Conservation (phyloP, 2,888 invertebrate genomes). For the Junonia oenone region DNA sequence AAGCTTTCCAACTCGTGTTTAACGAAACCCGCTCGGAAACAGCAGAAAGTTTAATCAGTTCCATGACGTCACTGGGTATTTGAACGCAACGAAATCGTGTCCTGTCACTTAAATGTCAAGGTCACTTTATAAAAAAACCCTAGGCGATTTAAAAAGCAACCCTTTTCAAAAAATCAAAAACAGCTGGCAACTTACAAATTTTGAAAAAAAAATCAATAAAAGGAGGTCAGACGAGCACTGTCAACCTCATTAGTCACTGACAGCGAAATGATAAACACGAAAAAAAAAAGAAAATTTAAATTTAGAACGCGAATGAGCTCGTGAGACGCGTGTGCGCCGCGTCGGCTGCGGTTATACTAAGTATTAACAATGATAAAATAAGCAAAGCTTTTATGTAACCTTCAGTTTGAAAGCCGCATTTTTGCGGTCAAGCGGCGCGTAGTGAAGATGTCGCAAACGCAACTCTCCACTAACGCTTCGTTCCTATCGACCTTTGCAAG, state of each 20-base stretch:
- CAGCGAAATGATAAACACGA: constrained; percentile 15
- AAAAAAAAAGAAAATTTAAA: constrained; percentile 25
- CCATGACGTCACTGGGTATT: constrained; percentile 29
- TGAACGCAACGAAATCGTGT: constrained; percentile 22
- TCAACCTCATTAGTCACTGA: constrained; percentile 40
- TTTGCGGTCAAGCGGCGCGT: constrained; percentile 64
- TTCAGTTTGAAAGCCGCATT: constrained; percentile 68
- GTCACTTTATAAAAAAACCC: constrained; percentile 20
- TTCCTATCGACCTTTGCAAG: constrained; percentile 57
- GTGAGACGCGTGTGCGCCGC: constrained; percentile 55
- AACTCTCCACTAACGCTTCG: constrained; percentile 32
- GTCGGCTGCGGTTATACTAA: constrained; percentile 62
- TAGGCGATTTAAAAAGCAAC: neutral
- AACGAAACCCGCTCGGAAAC: constrained; percentile 10
- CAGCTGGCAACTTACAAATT: constrained; percentile 18
- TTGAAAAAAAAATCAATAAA: constrained; percentile 10
- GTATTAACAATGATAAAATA: constrained; percentile 52
- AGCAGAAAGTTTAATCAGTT: constrained; percentile 8
- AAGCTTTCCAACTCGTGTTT: neutral
- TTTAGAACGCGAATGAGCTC: constrained; percentile 34
- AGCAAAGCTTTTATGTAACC: constrained; percentile 70
- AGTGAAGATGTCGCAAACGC: constrained; percentile 60
- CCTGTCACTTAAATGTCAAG: constrained; percentile 37
- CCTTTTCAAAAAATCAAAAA: constrained; percentile 1
- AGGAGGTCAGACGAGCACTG: constrained; percentile 29